A percentile compares a stretch with the other conserved stretches of the same genome.
Conservation (phyloP, 2,888 invertebrate species). For the Rosalia funebris region DNA sequence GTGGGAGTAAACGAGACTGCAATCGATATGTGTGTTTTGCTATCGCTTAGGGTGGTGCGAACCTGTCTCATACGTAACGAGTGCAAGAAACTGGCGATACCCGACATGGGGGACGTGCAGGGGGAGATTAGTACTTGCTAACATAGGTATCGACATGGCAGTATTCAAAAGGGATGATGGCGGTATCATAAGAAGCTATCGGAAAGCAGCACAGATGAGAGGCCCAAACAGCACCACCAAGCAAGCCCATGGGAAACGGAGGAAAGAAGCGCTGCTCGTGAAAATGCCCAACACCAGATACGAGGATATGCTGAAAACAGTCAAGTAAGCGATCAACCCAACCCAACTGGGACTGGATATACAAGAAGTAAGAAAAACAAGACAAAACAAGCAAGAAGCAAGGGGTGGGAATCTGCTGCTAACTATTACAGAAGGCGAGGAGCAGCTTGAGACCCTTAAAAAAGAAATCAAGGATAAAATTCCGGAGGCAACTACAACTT, state of each 20-base stretch:
- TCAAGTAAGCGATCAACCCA: slow-evolving; percentile 18
- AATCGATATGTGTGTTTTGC: not conserved
- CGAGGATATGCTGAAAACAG: slow-evolving; percentile 29
- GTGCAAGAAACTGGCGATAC: not conserved
- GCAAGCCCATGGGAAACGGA: slow-evolving; percentile 9
- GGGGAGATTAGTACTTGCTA: not conserved
- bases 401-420: slow-evolving; percentile 10
- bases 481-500: slow-evolving; percentile 11
- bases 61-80: not conserved
- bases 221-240: not conserved
- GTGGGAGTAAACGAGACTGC: not conserved
- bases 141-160: not conserved
- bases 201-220: not conserved
- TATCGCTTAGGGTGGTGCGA: not conserved
- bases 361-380: not conserved
- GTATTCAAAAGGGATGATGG: not conserved
- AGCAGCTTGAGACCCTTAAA: slow-evolving; percentile 13
- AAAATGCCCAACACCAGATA: slow-evolving; percentile 23
- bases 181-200: not conserved
- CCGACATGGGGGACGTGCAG: not conserved
- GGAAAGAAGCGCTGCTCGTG: slow-evolving; percentile 22
- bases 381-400: no score
- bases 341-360: not conserved
- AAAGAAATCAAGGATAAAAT: slow-evolving; percentile 20
- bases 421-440: slow-evolving; percentile 13